phyloP scores from a whole-genome alignment of 2,888 invertebrate species.

The Lycophotia porphyrea region DNA sequence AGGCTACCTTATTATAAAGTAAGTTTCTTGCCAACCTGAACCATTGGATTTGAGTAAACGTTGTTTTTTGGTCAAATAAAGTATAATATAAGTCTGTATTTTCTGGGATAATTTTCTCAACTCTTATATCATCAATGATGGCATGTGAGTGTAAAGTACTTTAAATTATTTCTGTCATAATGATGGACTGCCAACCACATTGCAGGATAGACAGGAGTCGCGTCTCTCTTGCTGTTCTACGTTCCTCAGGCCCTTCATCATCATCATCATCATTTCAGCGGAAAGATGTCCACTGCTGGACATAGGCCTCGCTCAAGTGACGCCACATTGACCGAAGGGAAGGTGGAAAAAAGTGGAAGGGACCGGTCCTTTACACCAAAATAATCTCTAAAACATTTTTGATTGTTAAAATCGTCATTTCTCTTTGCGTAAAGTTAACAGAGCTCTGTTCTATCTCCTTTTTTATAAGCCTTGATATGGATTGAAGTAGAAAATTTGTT shows the following conservation, averaged over 20 bases:
- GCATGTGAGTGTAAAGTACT: neutral
- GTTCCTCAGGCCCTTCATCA: no score
- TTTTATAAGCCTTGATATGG: neutral
- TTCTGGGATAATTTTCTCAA: neutral
- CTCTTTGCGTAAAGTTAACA: neutral
- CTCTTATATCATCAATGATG: neutral
- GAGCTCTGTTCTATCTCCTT: neutral
- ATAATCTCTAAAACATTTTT: neutral
- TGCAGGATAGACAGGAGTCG: neutral
- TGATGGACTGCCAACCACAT: neutral
- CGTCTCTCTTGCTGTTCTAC: neutral
- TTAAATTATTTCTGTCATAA: neutral
- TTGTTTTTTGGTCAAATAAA: neutral
- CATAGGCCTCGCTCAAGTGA: no score
- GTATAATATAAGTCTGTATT: neutral
- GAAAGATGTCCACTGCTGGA: no score
- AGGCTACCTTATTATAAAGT: neutral
- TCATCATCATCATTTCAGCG: no score
- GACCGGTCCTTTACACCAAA: neutral
- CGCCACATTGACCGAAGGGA: no score
- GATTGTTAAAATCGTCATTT: neutral
- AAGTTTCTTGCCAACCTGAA: neutral
- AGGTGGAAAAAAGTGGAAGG: no score
- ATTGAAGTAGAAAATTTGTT: neutral
- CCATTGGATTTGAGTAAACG: neutral